Evolutionary conservation across 1,140 invertebrate genomes (phyloP), one percentile per base, ranked within the genome.

Genomic region (Tribolium madens): DNA sequence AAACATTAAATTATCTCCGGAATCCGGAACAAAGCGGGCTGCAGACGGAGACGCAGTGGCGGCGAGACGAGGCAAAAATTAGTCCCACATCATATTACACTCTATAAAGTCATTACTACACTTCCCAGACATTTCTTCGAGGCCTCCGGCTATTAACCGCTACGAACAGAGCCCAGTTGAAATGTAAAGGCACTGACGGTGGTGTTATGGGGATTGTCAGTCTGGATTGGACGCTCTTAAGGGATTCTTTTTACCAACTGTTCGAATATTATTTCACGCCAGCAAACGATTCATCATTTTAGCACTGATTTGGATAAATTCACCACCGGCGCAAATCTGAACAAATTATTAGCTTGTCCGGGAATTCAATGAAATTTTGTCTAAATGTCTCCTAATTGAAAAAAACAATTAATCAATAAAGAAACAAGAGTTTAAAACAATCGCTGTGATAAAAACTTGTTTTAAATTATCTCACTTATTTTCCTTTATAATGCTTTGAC

Each of bases 1-100:
- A 76, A 76, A 76, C 75, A 76, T 70, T 69, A 76, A 76, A 46
- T 64, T 76, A 69, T 52, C 57, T 70, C 75, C 64, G 75, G 75
- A 76, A 76, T 76, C 64, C 64, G 75, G 60, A 76, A 75, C 60
- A 69, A 75, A 33, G 52, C 52, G 14, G 52, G 21, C 14, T 64
- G 26, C n/a, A 33, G 57, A 64, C 21, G 57, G 21, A 64, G 57
- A 33, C 26, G 26, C 21, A 33, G 12, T 64, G 26, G 10, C 26
- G 26, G 57, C 9, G 26, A 26, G 12, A 33, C 57, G 12, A n/a
- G 57, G 26, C 57, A 33, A 64, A 57, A 57, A 57, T 57, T 57
- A 57, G 52, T 18, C 52, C 52, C 52, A 18, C 52, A 57, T 57
- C 52, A 57, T 57, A 57, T 57, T 57, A 57, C 52, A 57, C 52